These are phyloP conservation scores for Andricus grossulariae DNA, from an alignment of 1,140 invertebrate species.

Conservation along the genomic window DNA sequence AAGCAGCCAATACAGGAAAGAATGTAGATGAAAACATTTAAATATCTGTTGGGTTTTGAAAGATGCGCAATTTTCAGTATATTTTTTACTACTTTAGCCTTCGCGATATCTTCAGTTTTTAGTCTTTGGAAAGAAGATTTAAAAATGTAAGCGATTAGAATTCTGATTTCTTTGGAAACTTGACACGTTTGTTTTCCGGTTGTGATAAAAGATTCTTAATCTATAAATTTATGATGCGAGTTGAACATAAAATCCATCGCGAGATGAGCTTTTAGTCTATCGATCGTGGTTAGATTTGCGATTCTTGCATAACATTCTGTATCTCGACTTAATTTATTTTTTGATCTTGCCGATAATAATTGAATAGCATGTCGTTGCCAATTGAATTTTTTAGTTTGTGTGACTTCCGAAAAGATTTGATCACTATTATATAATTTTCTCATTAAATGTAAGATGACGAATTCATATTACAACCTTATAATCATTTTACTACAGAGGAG, in stretches of 20 bases:
- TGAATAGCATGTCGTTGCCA: background rate
- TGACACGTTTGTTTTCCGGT: background rate
- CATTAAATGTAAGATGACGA: too few species aligned
- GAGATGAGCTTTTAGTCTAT: background rate
- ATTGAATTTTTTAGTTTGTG: background rate
- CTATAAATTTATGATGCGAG: slow-evolving; percentile 12
- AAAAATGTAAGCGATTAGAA: background rate
- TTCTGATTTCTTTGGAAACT: background rate
- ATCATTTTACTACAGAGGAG: too few species aligned
- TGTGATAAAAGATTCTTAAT: slow-evolving; percentile 22
- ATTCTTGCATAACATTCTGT: slow-evolving; percentile 3
- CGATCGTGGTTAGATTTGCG: slow-evolving; percentile 4
- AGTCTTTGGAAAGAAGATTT: background rate
- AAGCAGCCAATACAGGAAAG: too few species aligned
- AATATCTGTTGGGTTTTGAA: too few species aligned
- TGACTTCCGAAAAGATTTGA: too few species aligned
- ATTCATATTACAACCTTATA: too few species aligned
- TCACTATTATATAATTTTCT: too few species aligned
- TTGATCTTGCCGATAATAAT: slow-evolving; percentile 14
- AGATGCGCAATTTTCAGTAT: too few species aligned
- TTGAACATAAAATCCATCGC: background rate
- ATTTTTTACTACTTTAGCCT: too few species aligned
- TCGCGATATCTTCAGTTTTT: too few species aligned
- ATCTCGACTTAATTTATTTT: background rate
- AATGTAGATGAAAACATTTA: too few species aligned